Base-by-base conservation (phyloP, 2,113 vertebrate genomes). In the Malurus cyaneus region DNA sequence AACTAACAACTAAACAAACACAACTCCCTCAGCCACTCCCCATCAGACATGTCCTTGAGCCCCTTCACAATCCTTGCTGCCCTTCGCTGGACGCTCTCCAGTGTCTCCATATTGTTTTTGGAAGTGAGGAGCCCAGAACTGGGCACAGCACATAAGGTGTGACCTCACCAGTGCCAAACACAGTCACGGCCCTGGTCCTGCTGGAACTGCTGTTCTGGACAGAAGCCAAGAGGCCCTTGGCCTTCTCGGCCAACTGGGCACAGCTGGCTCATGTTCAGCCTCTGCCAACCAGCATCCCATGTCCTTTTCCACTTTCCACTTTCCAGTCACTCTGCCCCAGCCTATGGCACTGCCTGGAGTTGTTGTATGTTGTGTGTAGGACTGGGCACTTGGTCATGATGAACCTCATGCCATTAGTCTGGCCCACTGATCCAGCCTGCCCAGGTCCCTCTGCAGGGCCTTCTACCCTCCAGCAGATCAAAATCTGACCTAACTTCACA, bases 331-430 rank as follows among this genome's bases (percentile, higher is more conserved):
- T 60, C 28, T 59, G 18, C 12, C 44, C 18, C 60, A 59, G 60
- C 31, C 60, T 39, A 26, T 2, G 5, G 18, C 5, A 3, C 44
- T 52, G 23, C 24, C 3, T 5, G 18, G 16, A 21, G 23, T 1
- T 52, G 20, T 8, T 32, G 32, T 26, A 6, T 0, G 8, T 9
- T 1, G 0, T 3, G 5, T 8, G 60, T 1, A 52, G 52, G 14
- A 44, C 32, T 25, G 16, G 36, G 67, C 5, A 59, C 1, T 2
- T 44, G 52, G 32, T 19, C 18, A 31, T 17, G 52, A 5, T 59
- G 44, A 32, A 52, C 53, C 3, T 52, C 52, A 16, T 24, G 32
- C 3, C 9, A 3, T 0, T 52, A 9, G 2, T 52, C 36, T 66
- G 46, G 15, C 26, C 18, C 52, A 66, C 11, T 0, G 0, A 46